These are phyloP conservation scores for Oryzias melastigma DNA, from an alignment of 2,113 vertebrate species.

Conservation along the genomic window DNA sequence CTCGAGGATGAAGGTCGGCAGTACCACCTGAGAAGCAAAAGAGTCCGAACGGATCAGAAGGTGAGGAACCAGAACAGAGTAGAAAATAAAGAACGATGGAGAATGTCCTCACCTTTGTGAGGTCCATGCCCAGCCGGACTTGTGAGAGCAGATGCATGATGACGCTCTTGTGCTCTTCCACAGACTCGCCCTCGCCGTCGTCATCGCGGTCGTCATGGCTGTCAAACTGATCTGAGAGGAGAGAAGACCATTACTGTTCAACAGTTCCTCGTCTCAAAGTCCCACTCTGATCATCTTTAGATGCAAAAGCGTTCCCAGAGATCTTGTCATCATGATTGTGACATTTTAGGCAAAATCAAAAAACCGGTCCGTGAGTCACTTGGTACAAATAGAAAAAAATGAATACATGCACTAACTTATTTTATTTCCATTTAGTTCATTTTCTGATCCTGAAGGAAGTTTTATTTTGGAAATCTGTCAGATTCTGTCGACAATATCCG, in stretches of 20 bases:
- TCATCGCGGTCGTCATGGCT: conserved; percentile 92
- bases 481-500: too few species aligned
- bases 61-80: not conserved
- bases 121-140: conserved; percentile 96
- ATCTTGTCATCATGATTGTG: too few species aligned
- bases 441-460: too few species aligned
- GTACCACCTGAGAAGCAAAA: conserved; percentile 84
- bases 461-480: too few species aligned
- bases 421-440: too few species aligned
- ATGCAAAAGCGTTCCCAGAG: too few species aligned
- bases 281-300: too few species aligned
- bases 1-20: conserved; percentile 97
- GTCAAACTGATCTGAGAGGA: conserved; percentile 86
- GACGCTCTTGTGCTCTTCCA: conserved; percentile 98
- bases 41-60: not conserved
- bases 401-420: too few species aligned
- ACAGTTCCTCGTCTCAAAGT: not conserved
- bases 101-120: conserved; percentile 86
- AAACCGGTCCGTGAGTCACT: too few species aligned
- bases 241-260: not conserved
- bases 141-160: conserved; percentile 98
- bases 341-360: too few species aligned
- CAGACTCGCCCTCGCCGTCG: conserved; percentile 90
- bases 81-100: not conserved
- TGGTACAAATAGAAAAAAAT: too few species aligned